These are phyloP conservation scores for Azemiops feae DNA, from an alignment of 2,113 vertebrate species.

Conservation along the genomic window DNA sequence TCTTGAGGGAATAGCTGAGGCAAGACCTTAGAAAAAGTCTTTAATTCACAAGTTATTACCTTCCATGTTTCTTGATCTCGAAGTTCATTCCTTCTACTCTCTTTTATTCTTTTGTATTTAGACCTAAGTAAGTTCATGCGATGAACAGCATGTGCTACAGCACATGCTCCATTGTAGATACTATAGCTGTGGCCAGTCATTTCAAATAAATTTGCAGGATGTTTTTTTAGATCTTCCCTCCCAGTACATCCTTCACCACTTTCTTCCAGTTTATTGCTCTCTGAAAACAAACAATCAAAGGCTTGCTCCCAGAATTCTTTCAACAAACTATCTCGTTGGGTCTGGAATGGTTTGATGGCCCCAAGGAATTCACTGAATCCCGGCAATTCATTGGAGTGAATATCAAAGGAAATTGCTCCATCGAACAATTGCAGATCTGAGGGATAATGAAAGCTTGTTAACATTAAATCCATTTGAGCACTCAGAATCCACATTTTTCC, in stretches of 20 bases:
- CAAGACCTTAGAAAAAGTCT: not conserved
- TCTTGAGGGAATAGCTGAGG: too few species aligned
- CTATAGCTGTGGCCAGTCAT: too few species aligned
- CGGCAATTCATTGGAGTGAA: too few species aligned
- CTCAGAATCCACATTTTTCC: not conserved
- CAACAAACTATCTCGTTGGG: not conserved
- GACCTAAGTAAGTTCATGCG: not conserved
- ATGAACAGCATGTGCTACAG: not conserved
- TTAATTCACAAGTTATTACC: not conserved
- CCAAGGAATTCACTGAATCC: too few species aligned
- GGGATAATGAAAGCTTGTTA: not conserved
- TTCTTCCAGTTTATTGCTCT: too few species aligned
- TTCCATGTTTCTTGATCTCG: not conserved
- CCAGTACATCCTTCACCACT: too few species aligned
- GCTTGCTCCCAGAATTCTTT: not conserved
- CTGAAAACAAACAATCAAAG: not conserved
- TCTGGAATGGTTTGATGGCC: too few species aligned
- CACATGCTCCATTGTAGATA: too few species aligned
- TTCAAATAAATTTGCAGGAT: not conserved
- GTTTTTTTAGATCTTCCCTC: too few species aligned
- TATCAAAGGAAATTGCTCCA: not conserved
- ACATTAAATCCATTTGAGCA: not conserved
- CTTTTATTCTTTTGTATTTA: not conserved
- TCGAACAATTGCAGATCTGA: not conserved
- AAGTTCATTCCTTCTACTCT: not conserved